phyloP scores from a whole-genome alignment of 2,888 invertebrate genomes.

The Tholera decimalis region DNA sequence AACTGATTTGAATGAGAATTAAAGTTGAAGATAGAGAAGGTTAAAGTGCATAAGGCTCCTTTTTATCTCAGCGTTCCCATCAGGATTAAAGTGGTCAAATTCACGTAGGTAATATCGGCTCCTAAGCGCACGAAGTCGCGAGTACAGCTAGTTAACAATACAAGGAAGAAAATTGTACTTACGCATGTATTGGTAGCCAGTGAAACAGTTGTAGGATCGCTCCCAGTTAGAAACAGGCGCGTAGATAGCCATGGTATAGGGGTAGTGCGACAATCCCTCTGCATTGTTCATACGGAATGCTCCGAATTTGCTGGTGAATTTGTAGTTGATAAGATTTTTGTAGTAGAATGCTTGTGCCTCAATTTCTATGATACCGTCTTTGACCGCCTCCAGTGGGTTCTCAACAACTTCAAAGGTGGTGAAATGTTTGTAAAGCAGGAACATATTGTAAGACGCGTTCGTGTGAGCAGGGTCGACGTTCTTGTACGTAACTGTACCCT shows the following conservation, averaged over 20 bases:
- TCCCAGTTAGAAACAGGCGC: constrained; percentile 76
- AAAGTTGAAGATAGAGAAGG: too few species aligned
- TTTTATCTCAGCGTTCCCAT: too few species aligned
- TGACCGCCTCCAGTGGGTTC: constrained; percentile 80
- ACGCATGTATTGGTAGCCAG: constrained; percentile 89
- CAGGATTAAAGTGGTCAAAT: too few species aligned
- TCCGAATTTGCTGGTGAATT: constrained; percentile 84
- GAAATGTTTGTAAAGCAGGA: constrained; percentile 78
- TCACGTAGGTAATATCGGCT: too few species aligned
- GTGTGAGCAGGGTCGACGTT: constrained; percentile 83
- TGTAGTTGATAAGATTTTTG: constrained; percentile 84
- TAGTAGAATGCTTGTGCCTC: constrained; percentile 83
- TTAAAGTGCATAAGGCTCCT: too few species aligned
- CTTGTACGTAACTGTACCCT: constrained; percentile 86
- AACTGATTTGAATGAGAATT: too few species aligned
- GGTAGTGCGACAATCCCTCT: constrained; percentile 16
- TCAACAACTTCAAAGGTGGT: constrained; percentile 85
- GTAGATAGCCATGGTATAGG: constrained; percentile 72
- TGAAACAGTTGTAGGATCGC: constrained; percentile 74
- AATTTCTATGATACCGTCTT: constrained; percentile 87
- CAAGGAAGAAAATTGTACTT: constrained; percentile 77
- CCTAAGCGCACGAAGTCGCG: too few species aligned
- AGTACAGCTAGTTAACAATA: too few species aligned
- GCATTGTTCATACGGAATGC: constrained; percentile 81
- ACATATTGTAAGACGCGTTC: constrained; percentile 84